A percentile compares a stretch with the other conserved stretches of the same genome.
These are phyloP conservation scores for Copidosoma floridanum DNA, from an alignment of 1,140 invertebrate species.

Conservation along the genomic window DNA sequence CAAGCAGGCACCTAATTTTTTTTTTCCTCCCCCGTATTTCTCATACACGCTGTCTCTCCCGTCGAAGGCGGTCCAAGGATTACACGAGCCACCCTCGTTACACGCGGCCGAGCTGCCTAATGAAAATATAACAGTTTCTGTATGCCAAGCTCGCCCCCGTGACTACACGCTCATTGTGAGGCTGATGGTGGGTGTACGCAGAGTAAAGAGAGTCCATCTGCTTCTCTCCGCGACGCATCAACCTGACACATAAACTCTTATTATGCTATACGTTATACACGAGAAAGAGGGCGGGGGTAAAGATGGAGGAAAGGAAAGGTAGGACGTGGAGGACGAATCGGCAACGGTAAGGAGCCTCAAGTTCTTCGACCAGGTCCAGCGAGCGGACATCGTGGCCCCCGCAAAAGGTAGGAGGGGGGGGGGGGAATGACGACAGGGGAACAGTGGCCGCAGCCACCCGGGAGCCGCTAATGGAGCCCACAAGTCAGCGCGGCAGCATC, in stretches of 20 bases:
- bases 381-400: too few species aligned
- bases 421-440: constrained; percentile 26
- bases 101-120: constrained; percentile 42
- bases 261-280: constrained; percentile 57
- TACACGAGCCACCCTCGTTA: too few species aligned
- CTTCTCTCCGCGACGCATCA: constrained; percentile 48
- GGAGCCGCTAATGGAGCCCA: constrained; percentile 57
- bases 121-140: constrained; percentile 58
- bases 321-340: constrained; percentile 6
- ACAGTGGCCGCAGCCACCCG: too few species aligned
- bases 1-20: too few species aligned
- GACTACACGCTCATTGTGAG: too few species aligned
- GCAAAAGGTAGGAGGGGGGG: neutral
- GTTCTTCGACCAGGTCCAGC: too few species aligned
- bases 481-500: too few species aligned
- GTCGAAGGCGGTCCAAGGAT: too few species aligned
- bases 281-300: too few species aligned
- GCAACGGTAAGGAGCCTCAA: neutral
- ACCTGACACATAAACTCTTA: constrained; percentile 59
- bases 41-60: constrained; percentile 15
- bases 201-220: constrained; percentile 37
- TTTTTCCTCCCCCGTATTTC: too few species aligned
- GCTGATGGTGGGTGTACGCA: constrained; percentile 56
- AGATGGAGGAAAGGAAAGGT: too few species aligned
- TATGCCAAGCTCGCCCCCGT: constrained; percentile 29